Conservation (phyloP, 2,113 vertebrate species). For the Alligator mississippiensis region DNA sequence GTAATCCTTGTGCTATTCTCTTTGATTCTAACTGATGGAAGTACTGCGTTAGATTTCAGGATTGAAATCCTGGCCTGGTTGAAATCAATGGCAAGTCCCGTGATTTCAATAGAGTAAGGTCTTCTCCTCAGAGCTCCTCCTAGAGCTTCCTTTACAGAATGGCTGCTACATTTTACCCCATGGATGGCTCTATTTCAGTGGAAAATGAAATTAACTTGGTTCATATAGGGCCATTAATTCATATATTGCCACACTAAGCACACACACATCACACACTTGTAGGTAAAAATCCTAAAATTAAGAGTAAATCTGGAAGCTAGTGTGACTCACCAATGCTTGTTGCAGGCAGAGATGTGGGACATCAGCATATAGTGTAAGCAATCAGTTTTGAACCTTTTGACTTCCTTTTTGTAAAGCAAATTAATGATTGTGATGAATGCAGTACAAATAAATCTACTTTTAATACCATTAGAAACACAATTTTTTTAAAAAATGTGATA, state of each 20-base stretch:
- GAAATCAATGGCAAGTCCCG: background rate
- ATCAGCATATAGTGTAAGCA: background rate
- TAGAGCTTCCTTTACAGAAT: background rate
- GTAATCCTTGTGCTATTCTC: conserved; percentile 20
- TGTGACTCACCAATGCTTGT: background rate
- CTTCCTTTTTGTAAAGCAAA: background rate
- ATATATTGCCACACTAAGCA: background rate
- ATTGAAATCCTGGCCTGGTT: background rate
- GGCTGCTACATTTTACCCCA: background rate
- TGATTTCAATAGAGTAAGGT: background rate
- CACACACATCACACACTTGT: background rate
- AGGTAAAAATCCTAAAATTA: background rate
- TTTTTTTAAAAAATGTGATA: background rate
- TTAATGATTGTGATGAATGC: background rate
- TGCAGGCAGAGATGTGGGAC: background rate
- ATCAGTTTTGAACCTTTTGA: background rate
- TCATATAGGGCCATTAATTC: background rate
- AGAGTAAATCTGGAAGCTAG: background rate
- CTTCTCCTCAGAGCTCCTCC: background rate
- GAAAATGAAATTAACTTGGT: background rate
- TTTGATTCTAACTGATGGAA: background rate
- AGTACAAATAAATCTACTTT: background rate
- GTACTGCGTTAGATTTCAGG: background rate
- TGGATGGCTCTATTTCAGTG: background rate
- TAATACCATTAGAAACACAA: background rate